These are phyloP conservation scores for Calosoma granatense DNA, from an alignment of 1,140 invertebrate species.

Conservation along the genomic window DNA sequence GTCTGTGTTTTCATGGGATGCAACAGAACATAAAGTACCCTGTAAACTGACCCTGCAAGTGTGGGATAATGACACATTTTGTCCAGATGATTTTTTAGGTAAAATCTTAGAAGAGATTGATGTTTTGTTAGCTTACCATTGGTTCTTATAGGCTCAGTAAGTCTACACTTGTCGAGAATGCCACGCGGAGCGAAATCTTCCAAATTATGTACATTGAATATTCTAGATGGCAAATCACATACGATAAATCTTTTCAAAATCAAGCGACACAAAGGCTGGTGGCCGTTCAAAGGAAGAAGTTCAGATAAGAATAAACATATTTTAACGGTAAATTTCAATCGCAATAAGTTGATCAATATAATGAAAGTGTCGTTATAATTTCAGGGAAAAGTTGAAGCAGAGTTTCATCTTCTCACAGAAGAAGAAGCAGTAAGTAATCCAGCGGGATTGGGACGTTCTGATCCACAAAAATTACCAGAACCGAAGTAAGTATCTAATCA, in stretches of 20 bases:
- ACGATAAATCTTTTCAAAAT: slow-evolving; percentile 69
- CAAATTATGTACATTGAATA: slow-evolving; percentile 46
- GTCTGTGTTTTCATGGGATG: slow-evolving; percentile 49
- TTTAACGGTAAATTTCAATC: too few relatives aligned
- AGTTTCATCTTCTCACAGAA: slow-evolving; percentile 45
- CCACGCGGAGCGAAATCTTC: slow-evolving; percentile 37
- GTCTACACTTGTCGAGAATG: slow-evolving; percentile 34
- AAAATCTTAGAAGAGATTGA: slow-evolving; percentile 8
- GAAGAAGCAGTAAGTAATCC: slow-evolving; percentile 47
- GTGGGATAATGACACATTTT: slow-evolving; percentile 70
- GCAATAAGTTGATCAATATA: slow-evolving; percentile 20
- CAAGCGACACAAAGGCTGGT: slow-evolving; percentile 67
- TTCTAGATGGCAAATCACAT: slow-evolving; percentile 47
- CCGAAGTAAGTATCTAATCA: slow-evolving; percentile 43
- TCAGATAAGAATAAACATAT: slow-evolving; percentile 28
- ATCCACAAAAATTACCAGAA: slow-evolving; percentile 44
- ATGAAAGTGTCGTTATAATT: slow-evolving; percentile 4
- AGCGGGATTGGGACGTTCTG: slow-evolving; percentile 47
- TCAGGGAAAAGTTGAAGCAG: slow-evolving; percentile 55
- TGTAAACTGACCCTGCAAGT: slow-evolving; percentile 54
- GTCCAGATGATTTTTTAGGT: slow-evolving; percentile 72
- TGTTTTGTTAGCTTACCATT: not conserved
- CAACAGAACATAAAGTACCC: slow-evolving; percentile 55
- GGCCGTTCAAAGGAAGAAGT: slow-evolving; percentile 53
- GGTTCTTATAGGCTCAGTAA: slow-evolving; percentile 28